A percentile compares a stretch with the other conserved stretches of the same genome.
Evolutionary conservation across 2,888 invertebrate genomes (phyloP).

Genomic region (Charanyca ferruginea): DNA sequence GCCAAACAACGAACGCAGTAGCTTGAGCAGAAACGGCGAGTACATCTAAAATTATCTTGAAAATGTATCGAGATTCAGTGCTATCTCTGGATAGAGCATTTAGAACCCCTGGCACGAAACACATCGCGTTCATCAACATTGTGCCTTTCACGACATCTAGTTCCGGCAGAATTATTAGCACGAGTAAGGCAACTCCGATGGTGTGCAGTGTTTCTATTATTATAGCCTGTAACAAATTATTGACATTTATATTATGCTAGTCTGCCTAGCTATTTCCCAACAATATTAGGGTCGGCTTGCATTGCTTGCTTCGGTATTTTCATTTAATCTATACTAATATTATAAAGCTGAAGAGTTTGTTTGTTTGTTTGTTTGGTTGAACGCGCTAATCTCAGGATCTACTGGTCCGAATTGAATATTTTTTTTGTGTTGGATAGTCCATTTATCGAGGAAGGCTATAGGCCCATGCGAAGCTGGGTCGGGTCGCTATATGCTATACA

Average conservation of each 20-base stretch:
- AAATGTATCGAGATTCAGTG: conserved; percentile 76
- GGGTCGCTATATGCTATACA: too few relatives aligned
- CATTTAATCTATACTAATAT: too few relatives aligned
- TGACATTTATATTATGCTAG: neutral
- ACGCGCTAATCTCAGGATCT: too few relatives aligned
- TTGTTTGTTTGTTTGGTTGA: too few relatives aligned
- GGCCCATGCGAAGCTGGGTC: too few relatives aligned
- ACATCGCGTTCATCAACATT: conserved; percentile 96
- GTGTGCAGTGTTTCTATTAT: conserved; percentile 95
- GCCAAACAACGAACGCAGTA: conserved; percentile 93
- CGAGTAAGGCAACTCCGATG: conserved; percentile 94
- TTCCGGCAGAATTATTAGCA: conserved; percentile 94
- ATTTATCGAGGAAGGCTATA: too few relatives aligned
- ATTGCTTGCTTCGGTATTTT: too few relatives aligned
- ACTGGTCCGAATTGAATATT: too few relatives aligned
- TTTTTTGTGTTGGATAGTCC: too few relatives aligned
- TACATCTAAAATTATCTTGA: conserved; percentile 89
- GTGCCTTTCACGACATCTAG: conserved; percentile 95
- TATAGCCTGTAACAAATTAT: conserved; percentile 86
- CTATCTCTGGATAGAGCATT: conserved; percentile 90
- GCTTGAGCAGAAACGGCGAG: conserved; percentile 92
- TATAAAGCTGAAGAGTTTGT: too few relatives aligned
- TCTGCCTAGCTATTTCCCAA: too few relatives aligned
- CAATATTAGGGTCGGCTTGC: too few relatives aligned
- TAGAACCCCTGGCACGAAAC: conserved; percentile 95